Base-by-base conservation (phyloP, 2,888 invertebrate genomes). In the Lithophane ornitopus region DNA sequence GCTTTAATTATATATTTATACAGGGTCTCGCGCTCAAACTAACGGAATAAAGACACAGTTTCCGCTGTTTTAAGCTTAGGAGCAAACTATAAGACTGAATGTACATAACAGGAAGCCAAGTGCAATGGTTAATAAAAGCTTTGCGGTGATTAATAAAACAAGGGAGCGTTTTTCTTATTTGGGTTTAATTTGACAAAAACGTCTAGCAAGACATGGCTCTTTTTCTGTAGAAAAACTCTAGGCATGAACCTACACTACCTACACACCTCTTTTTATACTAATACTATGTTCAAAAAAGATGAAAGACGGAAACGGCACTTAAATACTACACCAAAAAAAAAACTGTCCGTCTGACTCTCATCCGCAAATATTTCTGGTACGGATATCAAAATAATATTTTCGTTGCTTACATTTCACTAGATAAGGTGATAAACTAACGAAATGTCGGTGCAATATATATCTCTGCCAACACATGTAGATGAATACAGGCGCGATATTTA, bases 21-120 rank as follows among this genome's bases (percentile, higher is more conserved):
- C 66, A 75, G 39, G n/a, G 16, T n/a, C 7, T 41, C 19, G 34
- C 26, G 41, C n/a, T 66, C 49, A 63, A 75, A 75, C 75, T 56
- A 49, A 22, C 0, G 16, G 16, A 39, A 41, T 41, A 39, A 28
- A 75, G 34, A 2, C 7, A 2, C 2, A 22, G 41, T 58, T 66
- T 76, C 11, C 14, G n/a, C 56, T 58, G 9, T 58, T 39, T 26
- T 14, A 22, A 34, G n/a, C n/a, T 52, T 34, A 41, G 6, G 0
- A 58, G 19, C 0, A 2, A 70, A 56, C n/a, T 56, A n/a, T 56
- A 41, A 41, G 4, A 2, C 41, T 28, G 39, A 41, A 41, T 41
- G 1, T 71, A 52, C 34, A 34, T 34, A 73, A 59, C 59, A 52
- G 6, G 2, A 52, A 28, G 19, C 34, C 3, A 34, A 71, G 4